phyloP scores from a whole-genome alignment of 2,797 vertebrate species.

The Myotis myotis region DNA sequence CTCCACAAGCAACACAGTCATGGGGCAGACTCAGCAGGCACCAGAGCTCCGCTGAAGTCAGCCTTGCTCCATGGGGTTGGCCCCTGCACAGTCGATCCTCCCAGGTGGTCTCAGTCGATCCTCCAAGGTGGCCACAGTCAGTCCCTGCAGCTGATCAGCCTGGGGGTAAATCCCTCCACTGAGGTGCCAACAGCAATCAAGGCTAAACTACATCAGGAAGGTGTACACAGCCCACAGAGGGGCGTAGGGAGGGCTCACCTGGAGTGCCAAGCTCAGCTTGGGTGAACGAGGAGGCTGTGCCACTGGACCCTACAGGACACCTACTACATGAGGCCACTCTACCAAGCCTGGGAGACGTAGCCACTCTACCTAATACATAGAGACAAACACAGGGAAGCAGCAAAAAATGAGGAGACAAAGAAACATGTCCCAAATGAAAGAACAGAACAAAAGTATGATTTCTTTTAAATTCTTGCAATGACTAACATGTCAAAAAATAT shows the following conservation, averaged over 20 bases:
- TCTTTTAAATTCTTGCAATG: not conserved
- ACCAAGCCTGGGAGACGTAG: not conserved
- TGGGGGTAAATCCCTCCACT: not conserved
- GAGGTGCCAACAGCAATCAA: not conserved
- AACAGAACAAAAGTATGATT: not conserved
- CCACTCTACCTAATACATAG: not conserved
- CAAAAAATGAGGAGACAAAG: not conserved
- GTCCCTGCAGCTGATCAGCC: not conserved
- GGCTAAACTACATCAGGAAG: not conserved
- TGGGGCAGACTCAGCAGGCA: not conserved
- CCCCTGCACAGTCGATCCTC: not conserved
- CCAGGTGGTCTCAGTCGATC: not conserved
- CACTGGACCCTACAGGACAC: not conserved
- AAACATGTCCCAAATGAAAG: not conserved
- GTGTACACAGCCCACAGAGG: not conserved
- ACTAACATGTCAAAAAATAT: not conserved
- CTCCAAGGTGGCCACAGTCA: not conserved
- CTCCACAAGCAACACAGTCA: not conserved
- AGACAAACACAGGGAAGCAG: not conserved
- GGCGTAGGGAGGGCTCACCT: not conserved
- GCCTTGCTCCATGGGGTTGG: not conserved
- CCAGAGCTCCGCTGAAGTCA: not conserved
- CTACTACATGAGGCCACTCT: not conserved
- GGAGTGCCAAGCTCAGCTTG: not conserved
- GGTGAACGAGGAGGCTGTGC: not conserved